Evolutionary conservation across 2,113 vertebrate species (phyloP).

Genomic region (Mormyrus lacerda): DNA sequence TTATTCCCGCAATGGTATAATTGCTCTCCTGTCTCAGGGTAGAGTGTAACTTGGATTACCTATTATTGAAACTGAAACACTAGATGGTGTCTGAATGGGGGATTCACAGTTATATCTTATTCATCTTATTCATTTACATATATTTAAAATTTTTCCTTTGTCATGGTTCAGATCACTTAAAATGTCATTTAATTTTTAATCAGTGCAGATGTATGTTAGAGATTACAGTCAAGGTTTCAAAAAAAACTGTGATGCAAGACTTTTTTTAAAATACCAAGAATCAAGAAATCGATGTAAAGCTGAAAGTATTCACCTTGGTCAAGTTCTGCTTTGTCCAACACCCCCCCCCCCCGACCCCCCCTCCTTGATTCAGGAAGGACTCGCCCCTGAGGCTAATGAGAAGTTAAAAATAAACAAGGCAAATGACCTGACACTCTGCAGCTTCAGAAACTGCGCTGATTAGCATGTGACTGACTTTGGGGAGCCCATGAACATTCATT

Average conservation of each 20-base stretch:
- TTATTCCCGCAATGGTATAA: constrained; percentile 37
- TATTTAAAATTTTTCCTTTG: not conserved
- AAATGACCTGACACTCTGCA: constrained; percentile 23
- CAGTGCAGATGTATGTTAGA: not conserved
- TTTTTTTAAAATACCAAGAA: not conserved
- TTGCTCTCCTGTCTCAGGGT: constrained; percentile 32
- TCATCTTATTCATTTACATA: not conserved
- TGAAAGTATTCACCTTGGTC: not conserved
- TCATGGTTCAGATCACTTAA: not conserved
- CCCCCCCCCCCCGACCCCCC: not conserved
- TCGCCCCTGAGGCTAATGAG: constrained; percentile 81
- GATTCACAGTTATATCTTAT: not conserved
- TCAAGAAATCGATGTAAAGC: not conserved
- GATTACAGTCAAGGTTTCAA: not conserved
- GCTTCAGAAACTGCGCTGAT: not conserved
- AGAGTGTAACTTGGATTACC: not conserved
- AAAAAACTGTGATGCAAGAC: not conserved
- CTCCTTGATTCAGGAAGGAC: constrained; percentile 67
- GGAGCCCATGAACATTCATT: not conserved
- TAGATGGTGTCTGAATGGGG: not conserved
- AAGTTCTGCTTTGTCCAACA: constrained; percentile 44
- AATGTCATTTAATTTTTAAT: not conserved
- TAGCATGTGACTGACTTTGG: constrained; percentile 2
- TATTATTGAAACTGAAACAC: constrained; percentile 7
- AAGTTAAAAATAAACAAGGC: constrained; percentile 98